phyloP scores from a whole-genome alignment of 2,113 vertebrate genomes.

The Grammomys dolichurus region DNA sequence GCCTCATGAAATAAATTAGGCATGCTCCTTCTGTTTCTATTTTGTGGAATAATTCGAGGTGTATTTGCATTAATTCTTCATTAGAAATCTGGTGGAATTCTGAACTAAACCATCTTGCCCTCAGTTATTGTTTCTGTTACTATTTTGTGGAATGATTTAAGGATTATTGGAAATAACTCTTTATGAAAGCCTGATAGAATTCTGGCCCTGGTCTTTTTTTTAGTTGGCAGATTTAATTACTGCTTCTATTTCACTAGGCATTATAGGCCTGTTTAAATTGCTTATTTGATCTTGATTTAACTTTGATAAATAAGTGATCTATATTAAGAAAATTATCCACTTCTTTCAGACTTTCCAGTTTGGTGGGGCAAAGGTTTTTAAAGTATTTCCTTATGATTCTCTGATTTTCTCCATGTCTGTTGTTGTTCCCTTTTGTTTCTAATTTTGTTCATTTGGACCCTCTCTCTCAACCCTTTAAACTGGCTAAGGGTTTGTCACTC shows the following conservation, averaged over 20 bases:
- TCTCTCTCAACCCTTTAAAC: neutral
- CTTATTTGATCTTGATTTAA: neutral
- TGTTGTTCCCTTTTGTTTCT: neutral
- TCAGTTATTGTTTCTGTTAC: neutral
- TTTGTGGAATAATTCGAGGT: neutral
- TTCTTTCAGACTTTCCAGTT: neutral
- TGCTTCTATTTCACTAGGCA: neutral
- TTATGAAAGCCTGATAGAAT: neutral
- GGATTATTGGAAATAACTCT: neutral
- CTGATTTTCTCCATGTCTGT: neutral
- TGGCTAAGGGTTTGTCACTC: neutral
- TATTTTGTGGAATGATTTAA: neutral
- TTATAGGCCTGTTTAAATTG: neutral
- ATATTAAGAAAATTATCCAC: neutral
- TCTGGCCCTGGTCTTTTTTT: neutral
- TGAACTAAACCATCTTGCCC: neutral
- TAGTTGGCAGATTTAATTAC: neutral
- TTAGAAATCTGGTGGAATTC: neutral
- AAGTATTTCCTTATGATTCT: neutral
- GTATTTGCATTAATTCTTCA: neutral
- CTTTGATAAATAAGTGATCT: neutral
- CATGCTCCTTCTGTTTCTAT: neutral
- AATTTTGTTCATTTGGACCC: neutral
- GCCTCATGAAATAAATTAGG: neutral
- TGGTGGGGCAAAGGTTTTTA: neutral